These are phyloP conservation scores for Conus canariensis DNA, from an alignment of 2,888 invertebrate genomes.

Conservation along the genomic window DNA sequence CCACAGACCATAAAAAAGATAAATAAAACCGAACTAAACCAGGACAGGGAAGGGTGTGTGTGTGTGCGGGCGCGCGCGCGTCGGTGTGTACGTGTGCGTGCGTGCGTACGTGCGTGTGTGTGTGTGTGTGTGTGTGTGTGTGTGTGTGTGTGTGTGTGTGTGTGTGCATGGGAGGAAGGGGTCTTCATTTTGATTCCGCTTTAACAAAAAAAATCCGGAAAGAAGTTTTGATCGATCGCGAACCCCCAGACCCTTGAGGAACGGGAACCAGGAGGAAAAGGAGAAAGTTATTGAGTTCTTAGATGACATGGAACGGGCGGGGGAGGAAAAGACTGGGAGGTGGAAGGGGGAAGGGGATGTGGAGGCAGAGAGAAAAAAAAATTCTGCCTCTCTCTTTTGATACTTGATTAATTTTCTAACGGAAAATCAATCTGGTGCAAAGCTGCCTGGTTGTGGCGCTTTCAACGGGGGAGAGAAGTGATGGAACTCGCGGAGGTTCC, in stretches of 20 bases:
- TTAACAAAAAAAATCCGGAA: background rate
- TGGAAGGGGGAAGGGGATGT: background rate
- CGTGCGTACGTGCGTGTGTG: background rate
- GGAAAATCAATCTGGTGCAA: constrained; percentile 23
- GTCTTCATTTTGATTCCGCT: background rate
- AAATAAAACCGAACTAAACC: too few species aligned
- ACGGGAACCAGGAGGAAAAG: background rate
- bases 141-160: background rate
- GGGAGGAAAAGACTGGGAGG: background rate
- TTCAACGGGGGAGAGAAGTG: background rate
- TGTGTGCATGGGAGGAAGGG: background rate
- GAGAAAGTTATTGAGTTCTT: constrained; percentile 34
- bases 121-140: background rate
- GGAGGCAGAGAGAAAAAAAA: background rate
- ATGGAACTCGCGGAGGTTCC: background rate
- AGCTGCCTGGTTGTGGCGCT: background rate
- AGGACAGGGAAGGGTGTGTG: background rate
- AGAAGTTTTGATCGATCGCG: background rate
- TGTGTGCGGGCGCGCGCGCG: background rate
- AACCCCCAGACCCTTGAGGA: constrained; percentile 7
- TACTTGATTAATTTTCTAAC: constrained; percentile 36
- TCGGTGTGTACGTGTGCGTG: background rate
- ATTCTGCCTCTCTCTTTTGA: constrained; percentile 26
- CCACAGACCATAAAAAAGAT: too few species aligned
- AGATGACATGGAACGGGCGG: background rate